A percentile compares a stretch with the other conserved stretches of the same genome.
phyloP scores from a whole-genome alignment of 23 tunicate genomes.

The Ascidia mentula region DNA sequence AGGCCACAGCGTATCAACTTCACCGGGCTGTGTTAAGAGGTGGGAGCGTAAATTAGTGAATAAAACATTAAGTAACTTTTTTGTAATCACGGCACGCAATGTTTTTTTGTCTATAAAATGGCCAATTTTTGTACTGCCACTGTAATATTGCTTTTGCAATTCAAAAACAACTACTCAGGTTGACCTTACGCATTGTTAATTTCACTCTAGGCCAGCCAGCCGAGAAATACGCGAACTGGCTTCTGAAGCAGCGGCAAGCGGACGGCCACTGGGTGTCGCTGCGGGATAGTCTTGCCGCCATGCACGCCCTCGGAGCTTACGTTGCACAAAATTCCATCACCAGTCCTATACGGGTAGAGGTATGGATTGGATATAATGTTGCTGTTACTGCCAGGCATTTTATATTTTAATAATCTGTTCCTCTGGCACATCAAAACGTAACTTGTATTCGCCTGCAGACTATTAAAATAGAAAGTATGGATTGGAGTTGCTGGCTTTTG shows the following conservation, averaged over 20 bases:
- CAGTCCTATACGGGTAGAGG: neutral
- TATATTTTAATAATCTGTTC: too few relatives aligned
- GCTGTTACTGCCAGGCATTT: too few relatives aligned
- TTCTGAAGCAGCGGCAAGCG: constrained; percentile 30
- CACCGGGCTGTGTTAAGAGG: constrained; percentile 31
- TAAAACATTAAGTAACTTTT: too few relatives aligned
- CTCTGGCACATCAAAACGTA: too few relatives aligned
- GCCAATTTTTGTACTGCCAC: neutral
- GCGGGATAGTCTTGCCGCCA: constrained; percentile 46
- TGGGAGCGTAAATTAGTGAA: neutral
- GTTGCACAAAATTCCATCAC: neutral
- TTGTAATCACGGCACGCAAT: too few relatives aligned
- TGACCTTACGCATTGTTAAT: neutral
- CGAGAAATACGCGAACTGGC: constrained; percentile 69
- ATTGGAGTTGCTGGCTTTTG: too few relatives aligned
- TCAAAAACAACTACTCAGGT: neutral
- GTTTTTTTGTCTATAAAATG: neutral
- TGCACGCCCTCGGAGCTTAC: constrained; percentile 46
- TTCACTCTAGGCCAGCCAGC: constrained; percentile 19
- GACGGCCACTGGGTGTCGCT: constrained; percentile 63
- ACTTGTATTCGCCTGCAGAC: too few relatives aligned
- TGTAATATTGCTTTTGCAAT: neutral
- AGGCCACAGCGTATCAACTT: constrained; percentile 48
- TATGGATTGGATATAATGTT: too few relatives aligned
- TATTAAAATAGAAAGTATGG: too few relatives aligned